Conservation (phyloP, 1,140 invertebrate genomes). For the Penaeus japonicus region DNA sequence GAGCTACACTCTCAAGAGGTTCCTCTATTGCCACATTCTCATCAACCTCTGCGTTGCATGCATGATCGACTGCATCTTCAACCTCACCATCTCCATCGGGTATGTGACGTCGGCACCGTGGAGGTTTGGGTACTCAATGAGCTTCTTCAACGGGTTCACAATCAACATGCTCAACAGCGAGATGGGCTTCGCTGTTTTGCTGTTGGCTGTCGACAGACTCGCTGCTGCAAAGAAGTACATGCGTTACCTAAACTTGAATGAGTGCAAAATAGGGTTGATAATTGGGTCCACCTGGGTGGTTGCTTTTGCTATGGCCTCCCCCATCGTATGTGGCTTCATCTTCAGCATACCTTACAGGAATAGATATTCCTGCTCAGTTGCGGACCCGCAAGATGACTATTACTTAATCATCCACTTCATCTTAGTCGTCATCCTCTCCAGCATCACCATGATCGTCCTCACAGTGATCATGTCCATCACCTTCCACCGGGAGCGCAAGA, state of each 20-base stretch:
- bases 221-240: slow-evolving; percentile 45
- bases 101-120: slow-evolving; percentile 53
- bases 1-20: slow-evolving; percentile 51
- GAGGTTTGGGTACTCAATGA: slow-evolving; percentile 51
- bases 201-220: slow-evolving; percentile 53
- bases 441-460: slow-evolving; percentile 29
- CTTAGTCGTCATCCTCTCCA: slow-evolving; percentile 25
- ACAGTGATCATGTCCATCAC: slow-evolving; percentile 11
- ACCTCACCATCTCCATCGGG: slow-evolving; percentile 48
- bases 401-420: slow-evolving; percentile 47
- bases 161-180: slow-evolving; percentile 51
- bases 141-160: slow-evolving; percentile 52
- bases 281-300: slow-evolving; percentile 49
- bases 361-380: slow-evolving; percentile 53
- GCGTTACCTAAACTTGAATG: slow-evolving; percentile 29
- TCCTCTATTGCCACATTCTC: slow-evolving; percentile 46
- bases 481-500: slow-evolving; percentile 50
- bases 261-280: slow-evolving; percentile 33
- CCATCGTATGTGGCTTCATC: slow-evolving; percentile 39
- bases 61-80: slow-evolving; percentile 51
- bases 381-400: slow-evolving; percentile 46
- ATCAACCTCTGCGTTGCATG: slow-evolving; percentile 49
- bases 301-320: slow-evolving; percentile 12
- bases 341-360: slow-evolving; percentile 52
- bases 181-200: slow-evolving; percentile 46